Evolutionary conservation across 2,113 vertebrate species (phyloP).

Genomic region (Indicator indicator): DNA sequence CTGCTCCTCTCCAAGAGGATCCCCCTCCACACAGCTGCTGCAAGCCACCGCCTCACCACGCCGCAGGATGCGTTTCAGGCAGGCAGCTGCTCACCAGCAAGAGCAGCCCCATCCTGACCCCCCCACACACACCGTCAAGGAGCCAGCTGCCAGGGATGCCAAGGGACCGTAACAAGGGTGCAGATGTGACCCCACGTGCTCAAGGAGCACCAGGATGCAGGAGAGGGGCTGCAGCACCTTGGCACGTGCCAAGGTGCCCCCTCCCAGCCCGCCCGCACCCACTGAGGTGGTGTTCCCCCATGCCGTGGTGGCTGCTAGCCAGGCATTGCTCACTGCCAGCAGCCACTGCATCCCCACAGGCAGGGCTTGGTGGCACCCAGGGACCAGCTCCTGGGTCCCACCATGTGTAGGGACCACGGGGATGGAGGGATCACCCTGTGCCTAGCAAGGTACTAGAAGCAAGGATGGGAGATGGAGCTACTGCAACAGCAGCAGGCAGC

Average conservation of each 20-base stretch:
- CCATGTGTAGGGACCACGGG: background rate
- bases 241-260: background rate
- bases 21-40: background rate
- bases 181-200: background rate
- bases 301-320: background rate
- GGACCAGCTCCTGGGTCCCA: background rate
- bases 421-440: background rate
- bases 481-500: background rate
- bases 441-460: background rate
- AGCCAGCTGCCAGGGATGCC: background rate
- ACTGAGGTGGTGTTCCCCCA: background rate
- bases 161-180: background rate
- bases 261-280: background rate
- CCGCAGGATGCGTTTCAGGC: constrained; percentile 9
- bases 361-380: background rate
- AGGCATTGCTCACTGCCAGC: background rate
- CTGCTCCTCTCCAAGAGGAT: background rate
- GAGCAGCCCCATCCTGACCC: background rate
- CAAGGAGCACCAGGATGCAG: background rate
- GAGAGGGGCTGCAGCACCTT: background rate
- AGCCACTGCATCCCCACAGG: background rate
- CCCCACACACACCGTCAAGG: background rate
- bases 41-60: background rate
- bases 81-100: background rate
- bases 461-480: background rate